phyloP scores from a whole-genome alignment of 2,113 vertebrate species.

The Melanotaenia duboulayi region DNA sequence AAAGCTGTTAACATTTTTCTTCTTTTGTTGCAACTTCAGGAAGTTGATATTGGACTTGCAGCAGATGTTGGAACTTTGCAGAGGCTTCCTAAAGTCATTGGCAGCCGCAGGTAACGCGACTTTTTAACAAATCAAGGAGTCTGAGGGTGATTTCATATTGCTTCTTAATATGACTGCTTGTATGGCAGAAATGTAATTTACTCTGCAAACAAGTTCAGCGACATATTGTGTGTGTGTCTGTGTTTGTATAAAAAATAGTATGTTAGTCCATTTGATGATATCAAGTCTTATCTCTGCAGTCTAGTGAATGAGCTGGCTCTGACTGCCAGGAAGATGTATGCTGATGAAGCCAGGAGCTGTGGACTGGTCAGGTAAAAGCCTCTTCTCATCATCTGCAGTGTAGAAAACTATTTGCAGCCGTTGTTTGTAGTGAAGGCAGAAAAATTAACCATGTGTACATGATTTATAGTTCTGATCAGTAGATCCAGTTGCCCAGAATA shows the following conservation, averaged over 20 bases:
- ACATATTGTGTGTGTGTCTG: too few species aligned
- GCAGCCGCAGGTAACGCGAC: slow-evolving; percentile 85
- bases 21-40: slow-evolving; percentile 72
- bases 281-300: slow-evolving; percentile 63
- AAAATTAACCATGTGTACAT: too few species aligned
- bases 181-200: not conserved
- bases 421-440: not conserved
- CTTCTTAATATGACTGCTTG: not conserved
- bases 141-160: not conserved
- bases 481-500: too few species aligned
- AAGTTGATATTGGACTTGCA: slow-evolving; percentile 90
- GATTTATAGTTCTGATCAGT: too few species aligned
- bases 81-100: slow-evolving; percentile 88
- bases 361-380: slow-evolving; percentile 88
- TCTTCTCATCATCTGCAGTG: too few species aligned
- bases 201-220: too few species aligned
- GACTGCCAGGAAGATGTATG: slow-evolving; percentile 88
- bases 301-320: slow-evolving; percentile 90
- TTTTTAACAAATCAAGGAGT: not conserved
- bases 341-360: slow-evolving; percentile 87
- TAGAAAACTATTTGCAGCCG: too few species aligned
- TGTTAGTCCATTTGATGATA: not conserved
- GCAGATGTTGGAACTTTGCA: slow-evolving; percentile 91
- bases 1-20: too few species aligned
- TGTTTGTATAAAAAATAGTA: too few species aligned